These are phyloP conservation scores for Helarctos malayanus DNA, from an alignment of 2,797 vertebrate genomes.

Conservation along the genomic window DNA sequence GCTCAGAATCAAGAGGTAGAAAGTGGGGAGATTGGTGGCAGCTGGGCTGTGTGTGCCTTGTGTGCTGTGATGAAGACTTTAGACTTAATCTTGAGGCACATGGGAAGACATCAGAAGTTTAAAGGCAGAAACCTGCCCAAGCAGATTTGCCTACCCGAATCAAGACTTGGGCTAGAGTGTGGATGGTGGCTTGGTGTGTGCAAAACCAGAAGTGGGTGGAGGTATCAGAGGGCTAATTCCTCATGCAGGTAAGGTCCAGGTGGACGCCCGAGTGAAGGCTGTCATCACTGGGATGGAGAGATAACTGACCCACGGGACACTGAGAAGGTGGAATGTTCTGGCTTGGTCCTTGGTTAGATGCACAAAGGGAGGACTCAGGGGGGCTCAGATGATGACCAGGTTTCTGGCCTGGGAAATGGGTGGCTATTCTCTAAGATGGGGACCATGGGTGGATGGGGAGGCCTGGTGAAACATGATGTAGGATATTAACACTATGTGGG, in stretches of 20 bases:
- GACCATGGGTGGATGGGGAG: not conserved
- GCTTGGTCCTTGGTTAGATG: not conserved
- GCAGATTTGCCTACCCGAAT: not conserved
- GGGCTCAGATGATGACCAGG: not conserved
- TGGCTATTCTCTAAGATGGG: not conserved
- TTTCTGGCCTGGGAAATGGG: not conserved
- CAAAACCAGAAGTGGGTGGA: not conserved
- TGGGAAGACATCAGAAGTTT: not conserved
- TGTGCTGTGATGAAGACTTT: not conserved
- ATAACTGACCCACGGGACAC: not conserved
- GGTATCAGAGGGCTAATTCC: not conserved
- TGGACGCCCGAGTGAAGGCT: not conserved
- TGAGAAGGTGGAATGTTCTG: not conserved
- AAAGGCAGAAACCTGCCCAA: not conserved
- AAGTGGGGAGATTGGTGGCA: not conserved
- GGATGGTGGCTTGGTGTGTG: not conserved
- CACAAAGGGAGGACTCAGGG: not conserved
- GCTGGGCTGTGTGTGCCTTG: not conserved
- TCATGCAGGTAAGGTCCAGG: not conserved
- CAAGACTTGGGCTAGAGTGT: not conserved
- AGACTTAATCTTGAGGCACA: not conserved
- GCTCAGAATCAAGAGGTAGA: not conserved
- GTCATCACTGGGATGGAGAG: not conserved
- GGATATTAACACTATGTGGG: not conserved
- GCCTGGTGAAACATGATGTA: not conserved